Percentiles rank a stretch among this genome's conserved stretches.
Evolutionary conservation across 2,113 vertebrate genomes (phyloP).

Genomic region (Alethe diademata): DNA sequence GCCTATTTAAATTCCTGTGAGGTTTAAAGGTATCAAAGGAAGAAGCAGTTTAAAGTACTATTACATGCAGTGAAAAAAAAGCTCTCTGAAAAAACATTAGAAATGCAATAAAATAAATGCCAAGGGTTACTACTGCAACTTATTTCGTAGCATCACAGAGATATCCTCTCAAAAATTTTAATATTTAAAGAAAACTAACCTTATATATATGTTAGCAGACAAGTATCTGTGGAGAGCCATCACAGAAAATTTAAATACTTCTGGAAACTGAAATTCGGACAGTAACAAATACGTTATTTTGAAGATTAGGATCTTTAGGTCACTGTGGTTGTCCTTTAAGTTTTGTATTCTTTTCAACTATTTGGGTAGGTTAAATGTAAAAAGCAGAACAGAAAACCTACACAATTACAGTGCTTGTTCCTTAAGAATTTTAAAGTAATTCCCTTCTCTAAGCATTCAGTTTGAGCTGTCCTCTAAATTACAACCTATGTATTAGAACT

Average conservation of each 20-base stretch:
- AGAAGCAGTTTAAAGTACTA: slow-evolving; percentile 57
- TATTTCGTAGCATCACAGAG: neutral
- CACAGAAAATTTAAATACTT: neutral
- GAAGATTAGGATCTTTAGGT: neutral
- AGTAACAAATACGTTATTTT: neutral
- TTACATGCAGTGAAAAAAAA: neutral
- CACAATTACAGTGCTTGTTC: neutral
- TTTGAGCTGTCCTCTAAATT: neutral
- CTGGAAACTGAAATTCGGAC: neutral
- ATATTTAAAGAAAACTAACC: neutral
- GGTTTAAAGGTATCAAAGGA: slow-evolving; percentile 63
- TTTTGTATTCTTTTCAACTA: neutral
- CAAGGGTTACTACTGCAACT: slow-evolving; percentile 4
- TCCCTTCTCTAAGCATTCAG: neutral
- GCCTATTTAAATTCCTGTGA: slow-evolving; percentile 72
- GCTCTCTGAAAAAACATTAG: slow-evolving; percentile 48
- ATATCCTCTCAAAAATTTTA: neutral
- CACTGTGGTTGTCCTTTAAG: neutral
- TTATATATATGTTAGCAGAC: neutral
- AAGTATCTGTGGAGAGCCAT: neutral
- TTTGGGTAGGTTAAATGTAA: neutral
- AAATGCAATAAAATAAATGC: slow-evolving; percentile 62
- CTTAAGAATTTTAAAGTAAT: neutral
- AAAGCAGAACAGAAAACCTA: neutral
- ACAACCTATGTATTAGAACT: neutral